These are phyloP conservation scores for Papilio demoleus DNA, from an alignment of 2,888 invertebrate genomes.

Conservation along the genomic window DNA sequence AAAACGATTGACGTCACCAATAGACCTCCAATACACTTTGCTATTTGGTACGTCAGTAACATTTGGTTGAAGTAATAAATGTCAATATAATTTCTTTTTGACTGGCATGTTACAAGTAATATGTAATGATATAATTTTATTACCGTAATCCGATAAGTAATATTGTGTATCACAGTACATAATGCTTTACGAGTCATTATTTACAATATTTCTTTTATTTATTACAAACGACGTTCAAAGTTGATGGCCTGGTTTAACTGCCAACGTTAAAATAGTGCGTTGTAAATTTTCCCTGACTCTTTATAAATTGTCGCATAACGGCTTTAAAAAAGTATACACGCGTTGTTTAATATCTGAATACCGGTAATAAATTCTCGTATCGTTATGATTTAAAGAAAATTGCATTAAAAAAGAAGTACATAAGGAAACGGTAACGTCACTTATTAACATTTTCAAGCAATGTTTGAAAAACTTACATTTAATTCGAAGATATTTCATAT, in stretches of 20 bases:
- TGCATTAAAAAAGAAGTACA: not conserved
- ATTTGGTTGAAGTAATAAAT: not conserved
- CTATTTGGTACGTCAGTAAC: slow-evolving; percentile 2
- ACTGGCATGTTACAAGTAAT: too few relatives aligned
- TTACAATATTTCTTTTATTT: slow-evolving; percentile 27
- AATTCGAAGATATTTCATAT: not conserved
- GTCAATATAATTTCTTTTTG: not conserved
- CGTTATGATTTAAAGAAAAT: not conserved
- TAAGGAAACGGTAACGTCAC: not conserved
- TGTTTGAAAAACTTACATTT: not conserved
- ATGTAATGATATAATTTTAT: not conserved
- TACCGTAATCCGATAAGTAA: not conserved
- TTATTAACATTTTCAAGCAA: not conserved
- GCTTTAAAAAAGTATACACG: slow-evolving; percentile 11
- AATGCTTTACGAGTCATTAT: not conserved
- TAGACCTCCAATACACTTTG: slow-evolving; percentile 28
- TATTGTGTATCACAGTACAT: not conserved
- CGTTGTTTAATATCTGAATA: slow-evolving; percentile 18
- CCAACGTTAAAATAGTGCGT: slow-evolving; percentile 27
- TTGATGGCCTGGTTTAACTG: slow-evolving; percentile 35
- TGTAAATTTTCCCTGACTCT: slow-evolving; percentile 25
- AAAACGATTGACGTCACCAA: slow-evolving; percentile 37
- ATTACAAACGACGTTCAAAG: slow-evolving; percentile 26
- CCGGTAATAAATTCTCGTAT: slow-evolving; percentile 13
- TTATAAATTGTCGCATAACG: slow-evolving; percentile 26